Percentiles rank a stretch among this genome's conserved stretches.
Evolutionary conservation across 2,888 invertebrate species (phyloP).

Genomic region (Dinocampus coccinellae): DNA sequence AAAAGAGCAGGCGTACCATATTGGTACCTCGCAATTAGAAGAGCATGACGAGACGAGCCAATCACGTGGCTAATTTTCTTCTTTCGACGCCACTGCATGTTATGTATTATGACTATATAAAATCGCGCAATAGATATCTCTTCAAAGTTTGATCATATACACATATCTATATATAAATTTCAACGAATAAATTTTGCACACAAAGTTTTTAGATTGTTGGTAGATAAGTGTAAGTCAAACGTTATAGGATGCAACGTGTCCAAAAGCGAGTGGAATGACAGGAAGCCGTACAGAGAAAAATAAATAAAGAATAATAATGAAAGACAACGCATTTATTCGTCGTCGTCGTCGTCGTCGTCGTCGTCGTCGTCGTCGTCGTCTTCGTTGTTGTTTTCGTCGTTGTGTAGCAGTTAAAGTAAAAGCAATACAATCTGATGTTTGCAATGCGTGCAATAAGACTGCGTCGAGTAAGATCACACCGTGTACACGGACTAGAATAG

Average conservation of each 20-base stretch:
- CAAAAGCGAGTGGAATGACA: constrained; percentile 18
- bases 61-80: constrained; percentile 65
- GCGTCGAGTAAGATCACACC: constrained; percentile 37
- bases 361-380: too few relatives aligned
- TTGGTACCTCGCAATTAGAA: constrained; percentile 67
- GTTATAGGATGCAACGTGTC: constrained; percentile 6
- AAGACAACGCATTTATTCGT: not conserved
- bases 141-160: constrained; percentile 1
- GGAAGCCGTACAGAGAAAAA: constrained; percentile 16
- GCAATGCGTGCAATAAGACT: constrained; percentile 59
- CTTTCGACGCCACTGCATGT: constrained; percentile 67
- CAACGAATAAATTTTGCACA: constrained; percentile 4
- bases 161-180: constrained; percentile 17
- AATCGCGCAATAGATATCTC: not conserved
- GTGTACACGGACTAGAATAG: constrained; percentile 52
- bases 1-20: constrained; percentile 59
- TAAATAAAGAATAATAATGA: not conserved
- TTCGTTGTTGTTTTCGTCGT: too few relatives aligned
- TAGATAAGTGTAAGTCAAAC: constrained; percentile 13
- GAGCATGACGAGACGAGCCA: constrained; percentile 64
- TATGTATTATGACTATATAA: constrained; percentile 45
- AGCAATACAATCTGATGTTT: constrained; percentile 55
- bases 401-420: constrained; percentile 33
- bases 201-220: not conserved
- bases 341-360: not conserved